Conservation (phyloP, 2,888 invertebrate species). For the Campopleginae sp. region DNA sequence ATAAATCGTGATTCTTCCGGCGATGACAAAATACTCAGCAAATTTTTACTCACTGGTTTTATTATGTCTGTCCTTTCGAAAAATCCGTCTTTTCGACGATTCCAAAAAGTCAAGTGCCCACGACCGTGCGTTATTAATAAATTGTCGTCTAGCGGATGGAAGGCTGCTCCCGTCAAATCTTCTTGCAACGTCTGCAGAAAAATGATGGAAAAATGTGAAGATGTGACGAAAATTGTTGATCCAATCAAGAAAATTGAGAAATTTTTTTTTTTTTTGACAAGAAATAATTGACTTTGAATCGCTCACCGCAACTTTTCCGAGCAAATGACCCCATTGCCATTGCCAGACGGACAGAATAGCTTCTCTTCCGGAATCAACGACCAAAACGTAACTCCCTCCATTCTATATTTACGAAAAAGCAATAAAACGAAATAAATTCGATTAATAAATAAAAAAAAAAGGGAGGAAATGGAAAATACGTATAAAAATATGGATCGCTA, state of each 20-base stretch:
- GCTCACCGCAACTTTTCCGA: constrained; percentile 97
- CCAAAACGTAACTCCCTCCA: constrained; percentile 95
- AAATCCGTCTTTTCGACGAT: constrained; percentile 94
- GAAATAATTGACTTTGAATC: not conserved
- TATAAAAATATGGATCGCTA: no score
- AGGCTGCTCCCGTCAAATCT: constrained; percentile 94
- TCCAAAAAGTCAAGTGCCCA: constrained; percentile 97
- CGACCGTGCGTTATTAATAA: constrained; percentile 96
- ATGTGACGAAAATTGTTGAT: no score
- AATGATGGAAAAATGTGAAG: constrained; percentile 21
- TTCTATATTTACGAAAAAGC: constrained; percentile 86
- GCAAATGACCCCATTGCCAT: constrained; percentile 97
- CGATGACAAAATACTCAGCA: constrained; percentile 13
- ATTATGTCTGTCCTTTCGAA: constrained; percentile 95
- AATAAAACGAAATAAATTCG: not conserved
- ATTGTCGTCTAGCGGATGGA: constrained; percentile 96
- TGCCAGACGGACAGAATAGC: constrained; percentile 97
- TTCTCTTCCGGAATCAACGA: constrained; percentile 95
- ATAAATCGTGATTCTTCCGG: not conserved
- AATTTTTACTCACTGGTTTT: constrained; percentile 87
- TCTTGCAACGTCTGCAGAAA: constrained; percentile 92
- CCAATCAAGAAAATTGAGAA: not conserved
- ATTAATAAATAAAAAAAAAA: not conserved
- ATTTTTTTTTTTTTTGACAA: not conserved
- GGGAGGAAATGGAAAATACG: not conserved